These are phyloP conservation scores for Cephus cinctus DNA, from an alignment of 1,140 invertebrate species.

Conservation along the genomic window DNA sequence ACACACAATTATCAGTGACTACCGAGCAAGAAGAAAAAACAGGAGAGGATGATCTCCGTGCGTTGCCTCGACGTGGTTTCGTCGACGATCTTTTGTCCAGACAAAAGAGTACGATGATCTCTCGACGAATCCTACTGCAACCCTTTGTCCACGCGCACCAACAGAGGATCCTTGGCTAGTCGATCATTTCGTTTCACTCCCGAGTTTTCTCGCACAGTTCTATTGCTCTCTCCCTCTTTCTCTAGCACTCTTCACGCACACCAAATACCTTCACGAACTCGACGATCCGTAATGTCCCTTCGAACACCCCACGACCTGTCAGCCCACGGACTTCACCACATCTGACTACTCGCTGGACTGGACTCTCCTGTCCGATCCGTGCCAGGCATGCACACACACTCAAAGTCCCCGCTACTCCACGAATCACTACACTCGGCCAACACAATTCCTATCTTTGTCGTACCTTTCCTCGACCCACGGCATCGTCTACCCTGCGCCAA, in stretches of 20 bases:
- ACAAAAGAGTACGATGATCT: background rate
- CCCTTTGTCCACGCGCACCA: conserved; percentile 3
- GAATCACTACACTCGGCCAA: too few relatives aligned
- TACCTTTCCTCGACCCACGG: too few relatives aligned
- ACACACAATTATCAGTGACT: background rate
- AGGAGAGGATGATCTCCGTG: background rate
- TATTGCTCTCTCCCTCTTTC: background rate
- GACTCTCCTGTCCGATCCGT: background rate
- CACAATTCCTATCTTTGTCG: too few relatives aligned
- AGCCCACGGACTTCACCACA: conserved; percentile 2
- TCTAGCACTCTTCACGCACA: conserved; percentile 1
- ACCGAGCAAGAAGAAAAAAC: background rate
- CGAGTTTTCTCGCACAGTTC: background rate
- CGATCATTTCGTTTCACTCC: conserved; percentile 4
- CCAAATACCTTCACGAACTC: conserved; percentile 1
- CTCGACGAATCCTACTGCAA: background rate
- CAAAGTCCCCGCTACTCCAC: background rate
- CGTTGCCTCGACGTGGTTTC: background rate
- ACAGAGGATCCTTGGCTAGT: conserved; percentile 3
- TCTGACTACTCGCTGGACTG: conserved; percentile 22
- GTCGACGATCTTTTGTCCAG: too few relatives aligned
- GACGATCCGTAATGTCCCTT: too few relatives aligned
- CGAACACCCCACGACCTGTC: conserved; percentile 1
- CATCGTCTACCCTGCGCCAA: too few relatives aligned
- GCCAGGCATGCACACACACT: background rate